Percentiles rank a stretch among this genome's conserved stretches.
Conservation (phyloP, 2,797 vertebrate genomes). For the Chelonia mydas region DNA sequence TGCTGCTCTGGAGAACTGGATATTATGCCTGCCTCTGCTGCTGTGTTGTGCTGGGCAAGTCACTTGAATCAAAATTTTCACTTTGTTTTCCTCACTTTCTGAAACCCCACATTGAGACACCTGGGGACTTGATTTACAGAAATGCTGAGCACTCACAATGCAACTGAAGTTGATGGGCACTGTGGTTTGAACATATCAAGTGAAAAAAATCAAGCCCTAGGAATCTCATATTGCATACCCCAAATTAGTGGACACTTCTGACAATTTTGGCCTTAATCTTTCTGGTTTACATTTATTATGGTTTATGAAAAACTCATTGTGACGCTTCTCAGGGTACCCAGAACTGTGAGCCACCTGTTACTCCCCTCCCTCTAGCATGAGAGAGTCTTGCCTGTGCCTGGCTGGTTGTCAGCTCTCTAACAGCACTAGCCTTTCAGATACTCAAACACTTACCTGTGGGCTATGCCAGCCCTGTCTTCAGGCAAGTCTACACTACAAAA, state of each 20-base stretch:
- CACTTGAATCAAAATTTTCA: too few species aligned
- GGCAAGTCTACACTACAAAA: too few species aligned
- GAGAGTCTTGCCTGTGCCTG: too few species aligned
- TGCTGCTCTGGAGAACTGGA: background rate
- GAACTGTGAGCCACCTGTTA: too few species aligned
- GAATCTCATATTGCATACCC: background rate
- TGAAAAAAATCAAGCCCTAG: background rate
- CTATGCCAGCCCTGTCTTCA: too few species aligned
- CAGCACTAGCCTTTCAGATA: too few species aligned
- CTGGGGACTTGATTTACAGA: slow-evolving; percentile 1
- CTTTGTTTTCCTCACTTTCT: background rate
- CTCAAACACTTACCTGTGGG: too few species aligned
- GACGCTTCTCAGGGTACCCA: too few species aligned
- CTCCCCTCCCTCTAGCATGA: too few species aligned
- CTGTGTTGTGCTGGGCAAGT: too few species aligned
- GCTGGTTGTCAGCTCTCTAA: too few species aligned
- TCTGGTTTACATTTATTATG: background rate
- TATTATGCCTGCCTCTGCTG: background rate
- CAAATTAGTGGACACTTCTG: background rate
- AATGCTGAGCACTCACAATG: background rate
- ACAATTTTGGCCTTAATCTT: background rate
- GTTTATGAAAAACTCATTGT: too few species aligned
- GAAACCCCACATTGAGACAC: background rate
- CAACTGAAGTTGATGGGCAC: background rate
- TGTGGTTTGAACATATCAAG: background rate